Conservation (phyloP, 2,888 invertebrate genomes). For the Phaonia tiefii region DNA sequence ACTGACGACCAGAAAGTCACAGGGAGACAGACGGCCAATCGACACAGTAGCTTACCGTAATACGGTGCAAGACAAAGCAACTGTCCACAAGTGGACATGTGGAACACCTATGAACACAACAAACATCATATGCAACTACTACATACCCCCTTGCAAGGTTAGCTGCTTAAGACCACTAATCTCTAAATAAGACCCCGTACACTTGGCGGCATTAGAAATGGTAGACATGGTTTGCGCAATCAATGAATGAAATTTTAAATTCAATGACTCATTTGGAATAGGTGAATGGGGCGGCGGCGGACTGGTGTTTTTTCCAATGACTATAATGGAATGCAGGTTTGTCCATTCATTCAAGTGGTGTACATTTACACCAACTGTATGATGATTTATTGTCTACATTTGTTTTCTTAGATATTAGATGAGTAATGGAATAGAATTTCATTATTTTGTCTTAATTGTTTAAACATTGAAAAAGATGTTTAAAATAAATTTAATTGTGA, state of each 20-base stretch:
- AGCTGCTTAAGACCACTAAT: conserved; percentile 55
- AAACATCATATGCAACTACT: too few species aligned
- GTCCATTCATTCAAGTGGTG: background rate
- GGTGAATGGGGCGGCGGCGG: too few species aligned
- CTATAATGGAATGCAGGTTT: background rate
- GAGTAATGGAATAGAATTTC: too few species aligned
- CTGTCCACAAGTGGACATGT: too few species aligned
- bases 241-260: conserved; percentile 30
- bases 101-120: too few species aligned
- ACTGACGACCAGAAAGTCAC: background rate
- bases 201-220: conserved; percentile 11
- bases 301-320: too few species aligned
- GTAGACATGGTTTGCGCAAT: background rate
- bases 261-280: conserved; percentile 56
- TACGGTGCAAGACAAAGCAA: too few species aligned
- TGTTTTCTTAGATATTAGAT: background rate
- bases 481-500: too few species aligned
- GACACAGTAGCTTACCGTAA: too few species aligned
- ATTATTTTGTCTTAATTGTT: too few species aligned
- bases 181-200: conserved; percentile 37
- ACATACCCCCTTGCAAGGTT: conserved; percentile 49
- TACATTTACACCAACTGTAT: background rate
- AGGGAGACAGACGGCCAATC: background rate
- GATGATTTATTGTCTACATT: background rate
- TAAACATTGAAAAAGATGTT: too few species aligned